Conservation (phyloP, 2,113 vertebrate genomes). For the Thryonomys swinderianus region DNA sequence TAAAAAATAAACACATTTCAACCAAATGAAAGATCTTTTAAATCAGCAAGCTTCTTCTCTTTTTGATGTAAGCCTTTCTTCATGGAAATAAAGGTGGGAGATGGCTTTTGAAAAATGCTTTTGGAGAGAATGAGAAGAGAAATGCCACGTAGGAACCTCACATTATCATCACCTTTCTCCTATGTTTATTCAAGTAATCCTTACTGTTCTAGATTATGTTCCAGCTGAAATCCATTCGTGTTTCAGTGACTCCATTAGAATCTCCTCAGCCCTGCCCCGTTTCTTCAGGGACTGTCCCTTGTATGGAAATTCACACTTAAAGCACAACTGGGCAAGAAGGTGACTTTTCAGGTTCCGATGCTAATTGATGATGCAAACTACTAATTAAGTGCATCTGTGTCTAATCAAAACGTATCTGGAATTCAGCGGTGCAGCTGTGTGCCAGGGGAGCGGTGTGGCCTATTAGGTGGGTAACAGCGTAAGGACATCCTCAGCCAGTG, state of each 20-base stretch:
- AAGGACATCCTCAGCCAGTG: background rate
- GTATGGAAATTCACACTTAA: constrained; percentile 81
- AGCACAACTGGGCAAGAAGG: constrained; percentile 83
- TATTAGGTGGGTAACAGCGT: constrained; percentile 5
- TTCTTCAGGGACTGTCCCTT: constrained; percentile 68
- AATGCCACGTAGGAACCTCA: background rate
- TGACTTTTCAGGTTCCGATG: constrained; percentile 85
- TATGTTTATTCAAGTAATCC: constrained; percentile 21
- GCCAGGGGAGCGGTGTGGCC: background rate
- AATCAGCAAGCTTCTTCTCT: background rate
- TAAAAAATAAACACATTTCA: background rate
- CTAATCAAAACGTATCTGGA: constrained; percentile 83
- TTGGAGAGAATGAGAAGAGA: background rate
- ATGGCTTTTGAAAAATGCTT: constrained; percentile 23
- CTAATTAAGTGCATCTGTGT: constrained; percentile 87
- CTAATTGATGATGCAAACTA: constrained; percentile 85
- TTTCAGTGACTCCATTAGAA: constrained; percentile 75
- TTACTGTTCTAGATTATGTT: constrained; percentile 55
- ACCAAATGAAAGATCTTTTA: background rate
- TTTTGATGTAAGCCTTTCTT: background rate
- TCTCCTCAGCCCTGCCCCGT: background rate
- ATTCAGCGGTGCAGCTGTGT: constrained; percentile 72
- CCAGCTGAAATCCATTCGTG: constrained; percentile 11
- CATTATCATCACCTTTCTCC: background rate
- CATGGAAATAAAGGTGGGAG: background rate